Evolutionary conservation across 1,140 invertebrate species (phyloP), one percentile per base, ranked within the genome.

Genomic region (Oreohelix idahoensis): DNA sequence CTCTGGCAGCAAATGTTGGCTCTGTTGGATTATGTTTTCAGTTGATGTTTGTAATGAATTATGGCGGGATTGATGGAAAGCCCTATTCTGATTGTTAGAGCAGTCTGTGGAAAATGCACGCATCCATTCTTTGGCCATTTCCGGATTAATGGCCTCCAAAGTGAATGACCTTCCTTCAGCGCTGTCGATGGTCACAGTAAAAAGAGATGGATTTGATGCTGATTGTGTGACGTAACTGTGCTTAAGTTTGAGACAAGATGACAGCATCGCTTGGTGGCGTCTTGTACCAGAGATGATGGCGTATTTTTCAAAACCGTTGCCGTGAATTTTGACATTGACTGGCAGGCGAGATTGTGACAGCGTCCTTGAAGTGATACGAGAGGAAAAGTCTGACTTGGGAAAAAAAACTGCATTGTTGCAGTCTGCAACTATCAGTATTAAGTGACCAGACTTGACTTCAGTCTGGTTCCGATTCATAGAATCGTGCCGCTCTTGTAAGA

Each of bases 291-390:
- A 45, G 38, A 75, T 26, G 38, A 75, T 49, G 38, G 73, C 73
- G 42, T 75, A 75, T 29, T 45, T 32, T 75, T 75, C 73, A 32
- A 1, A 75, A 10, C 36, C 42, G 11, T 75, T 75, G 11, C 35
- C 1, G 73, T 75, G 73, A 42, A 75, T 49, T 49, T 75, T 32
- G 23, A 75, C 73, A 75, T 45, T 39, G 39, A 75, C 73, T 32
- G 73, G 73, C 8, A 8, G 42, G 1, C 73, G 38, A 10, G 38
- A 23, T 15, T 5, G 42, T 13, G 1, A 38, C 8, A 17, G 39
- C 13, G 73, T 45, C 13, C 69, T 71, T 1, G 11, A 36, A 15
- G 10, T 35, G 13, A 17, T 1, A 39, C 69, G 32, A 5, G 32
- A 20, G 5, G 42, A 45, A 45, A 5, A 8, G 42, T n/a, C 42